A percentile compares a stretch with the other conserved stretches of the same genome.
Evolutionary conservation across 2,113 vertebrate species (phyloP).

Genomic region (Rhabdornis inornatus): DNA sequence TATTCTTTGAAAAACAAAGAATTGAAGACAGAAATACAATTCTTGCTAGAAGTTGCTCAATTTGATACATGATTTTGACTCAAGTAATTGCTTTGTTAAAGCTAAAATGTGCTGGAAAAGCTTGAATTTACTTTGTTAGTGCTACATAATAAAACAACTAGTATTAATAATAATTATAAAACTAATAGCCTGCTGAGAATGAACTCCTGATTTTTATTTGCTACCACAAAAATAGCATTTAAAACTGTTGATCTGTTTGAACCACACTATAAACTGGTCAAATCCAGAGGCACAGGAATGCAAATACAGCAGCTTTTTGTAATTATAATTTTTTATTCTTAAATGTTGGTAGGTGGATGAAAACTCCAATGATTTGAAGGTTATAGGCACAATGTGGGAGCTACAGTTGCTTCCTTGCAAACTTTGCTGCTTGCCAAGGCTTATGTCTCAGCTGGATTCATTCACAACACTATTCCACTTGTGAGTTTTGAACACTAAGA

Average conservation of each 20-base stretch:
- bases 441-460: background rate
- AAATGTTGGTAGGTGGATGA: background rate
- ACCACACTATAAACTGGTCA: background rate
- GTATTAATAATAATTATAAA: conserved; percentile 60
- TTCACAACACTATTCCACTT: background rate
- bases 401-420: background rate
- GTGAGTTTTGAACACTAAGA: background rate
- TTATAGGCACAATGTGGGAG: background rate
- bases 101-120: conserved; percentile 52
- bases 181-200: conserved; percentile 25
- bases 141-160: conserved; percentile 30
- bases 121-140: conserved; percentile 36
- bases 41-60: conserved; percentile 44
- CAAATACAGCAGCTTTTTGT: background rate
- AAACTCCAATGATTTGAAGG: background rate
- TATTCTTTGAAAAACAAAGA: conserved; percentile 60
- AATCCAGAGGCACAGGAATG: background rate
- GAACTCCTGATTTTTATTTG: conserved; percentile 12
- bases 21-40: conserved; percentile 49
- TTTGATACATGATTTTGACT: conserved; percentile 63
- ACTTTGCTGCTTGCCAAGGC: background rate
- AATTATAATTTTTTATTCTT: background rate
- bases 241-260: background rate
- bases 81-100: conserved; percentile 60
- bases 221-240: background rate